Percentiles rank a stretch among this genome's conserved stretches.
Evolutionary conservation across 1,140 invertebrate species (phyloP).

Genomic region (Chironomus striatipennis): DNA sequence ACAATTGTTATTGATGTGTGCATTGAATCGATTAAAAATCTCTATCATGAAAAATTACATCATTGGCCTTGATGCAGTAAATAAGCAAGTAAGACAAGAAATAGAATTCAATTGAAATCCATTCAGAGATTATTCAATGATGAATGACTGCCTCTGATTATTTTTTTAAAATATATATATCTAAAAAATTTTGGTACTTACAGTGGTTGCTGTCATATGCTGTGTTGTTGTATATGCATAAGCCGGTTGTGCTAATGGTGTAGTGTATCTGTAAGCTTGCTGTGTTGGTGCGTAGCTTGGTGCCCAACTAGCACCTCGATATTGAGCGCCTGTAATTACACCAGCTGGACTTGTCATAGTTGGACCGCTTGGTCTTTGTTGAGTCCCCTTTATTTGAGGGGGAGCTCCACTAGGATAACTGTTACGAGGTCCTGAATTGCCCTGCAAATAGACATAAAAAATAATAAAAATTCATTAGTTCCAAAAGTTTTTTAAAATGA

Average conservation of each 20-base stretch:
- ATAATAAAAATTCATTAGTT: not conserved
- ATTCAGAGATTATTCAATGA: not conserved
- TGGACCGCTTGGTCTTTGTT: slow-evolving; percentile 29
- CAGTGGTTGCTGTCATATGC: slow-evolving; percentile 38
- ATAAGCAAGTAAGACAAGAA: not conserved
- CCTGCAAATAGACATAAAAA: slow-evolving; percentile 5
- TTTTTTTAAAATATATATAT: not conserved
- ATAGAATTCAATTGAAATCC: not conserved
- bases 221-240: slow-evolving; percentile 40
- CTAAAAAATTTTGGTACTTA: slow-evolving; percentile 30
- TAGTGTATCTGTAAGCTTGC: slow-evolving; percentile 38
- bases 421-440: slow-evolving; percentile 32
- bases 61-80: not conserved
- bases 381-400: slow-evolving; percentile 37
- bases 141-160: not conserved
- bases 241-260: slow-evolving; percentile 36
- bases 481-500: not conserved
- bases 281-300: slow-evolving; percentile 39
- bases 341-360: slow-evolving; percentile 40
- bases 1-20: too few species aligned
- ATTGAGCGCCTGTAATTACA: slow-evolving; percentile 37
- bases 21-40: not conserved
- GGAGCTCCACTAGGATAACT: slow-evolving; percentile 35
- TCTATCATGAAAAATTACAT: not conserved
- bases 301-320: slow-evolving; percentile 40